phyloP scores from a whole-genome alignment of 2,113 vertebrate species.

The Chaetorhynchus papuensis region DNA sequence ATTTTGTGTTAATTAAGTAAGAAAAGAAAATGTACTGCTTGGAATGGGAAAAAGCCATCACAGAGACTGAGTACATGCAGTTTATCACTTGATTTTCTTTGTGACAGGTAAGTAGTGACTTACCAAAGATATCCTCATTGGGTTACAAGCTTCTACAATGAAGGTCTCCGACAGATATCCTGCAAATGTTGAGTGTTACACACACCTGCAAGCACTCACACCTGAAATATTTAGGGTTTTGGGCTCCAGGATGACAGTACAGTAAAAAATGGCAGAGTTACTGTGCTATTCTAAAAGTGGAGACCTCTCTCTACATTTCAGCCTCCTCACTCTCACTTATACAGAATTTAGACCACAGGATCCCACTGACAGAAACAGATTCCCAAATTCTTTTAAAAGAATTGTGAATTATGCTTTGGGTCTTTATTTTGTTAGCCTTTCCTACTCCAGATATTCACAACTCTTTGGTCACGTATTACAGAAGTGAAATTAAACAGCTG shows the following conservation, averaged over 20 bases:
- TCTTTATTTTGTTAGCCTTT: neutral
- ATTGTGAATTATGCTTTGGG: neutral
- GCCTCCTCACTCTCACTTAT: neutral
- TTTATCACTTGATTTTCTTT: neutral
- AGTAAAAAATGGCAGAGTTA: neutral
- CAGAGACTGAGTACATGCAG: fast-evolving
- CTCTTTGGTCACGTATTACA: neutral
- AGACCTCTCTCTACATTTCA: neutral
- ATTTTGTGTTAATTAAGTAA: neutral
- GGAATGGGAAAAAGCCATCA: neutral
- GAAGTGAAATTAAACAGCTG: neutral
- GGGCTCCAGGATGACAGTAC: neutral
- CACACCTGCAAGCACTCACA: neutral
- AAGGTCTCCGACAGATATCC: fast-evolving
- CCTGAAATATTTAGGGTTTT: neutral
- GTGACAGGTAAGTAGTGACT: neutral
- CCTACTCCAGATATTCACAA: neutral
- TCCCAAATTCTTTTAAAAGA: neutral
- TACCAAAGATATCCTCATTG: fast-evolving
- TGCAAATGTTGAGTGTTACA: neutral
- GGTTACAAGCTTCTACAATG: neutral
- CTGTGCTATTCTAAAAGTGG: neutral
- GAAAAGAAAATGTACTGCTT: neutral
- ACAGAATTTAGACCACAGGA: neutral
- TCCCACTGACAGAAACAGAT: neutral